Base-by-base conservation (phyloP, 2,888 invertebrate genomes). In the Microplitis manilae region DNA sequence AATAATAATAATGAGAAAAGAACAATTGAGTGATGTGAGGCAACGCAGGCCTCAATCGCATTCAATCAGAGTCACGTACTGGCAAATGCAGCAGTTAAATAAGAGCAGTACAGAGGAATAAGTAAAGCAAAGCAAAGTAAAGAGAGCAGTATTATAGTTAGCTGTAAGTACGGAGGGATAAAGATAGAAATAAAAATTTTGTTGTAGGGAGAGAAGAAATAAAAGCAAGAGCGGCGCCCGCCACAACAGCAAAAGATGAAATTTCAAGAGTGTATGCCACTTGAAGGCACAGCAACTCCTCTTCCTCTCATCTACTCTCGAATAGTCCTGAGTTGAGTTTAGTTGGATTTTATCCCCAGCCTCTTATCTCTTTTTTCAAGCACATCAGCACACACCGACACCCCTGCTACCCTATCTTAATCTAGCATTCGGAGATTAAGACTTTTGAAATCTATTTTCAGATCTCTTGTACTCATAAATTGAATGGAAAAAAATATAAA, bases 81-180 rank as follows among this genome's bases (percentile, higher is more conserved):
- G 8, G 61, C 41, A 59, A 38, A 17, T 60, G 39, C 71, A 72
- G 76, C 76, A 76, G 73, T 73, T 73, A 78, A 76, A 76, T 40
- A 61, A 73, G 39, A 39, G 68, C 38, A 39, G 30, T 30, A 20
- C 15, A 68, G 59, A 62, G 50, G 60, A 50, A 59, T 71, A 70
- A 5, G 70, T 30, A 30, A 30, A 30, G 30, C 30, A 30, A 30
- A 30, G 30, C 30, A 30, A 2, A 75, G 74, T n/a, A 68, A 68
- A 74, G 73, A 79, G 74, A 70, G 60, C 2, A 30, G 30, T 30
- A 30, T 30, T 68, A 50, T 30, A 50, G 50, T 50, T 50, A 50
- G 50, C 50, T 50, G 13, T 50, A 50, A 50, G 50, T 50, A 50
- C 50, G 6, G 50, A 50, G 50, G 50, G 50, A 50, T 50, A 50